Evolutionary conservation across 2,888 invertebrate species (phyloP).

Genomic region (Hecatera dysodea): DNA sequence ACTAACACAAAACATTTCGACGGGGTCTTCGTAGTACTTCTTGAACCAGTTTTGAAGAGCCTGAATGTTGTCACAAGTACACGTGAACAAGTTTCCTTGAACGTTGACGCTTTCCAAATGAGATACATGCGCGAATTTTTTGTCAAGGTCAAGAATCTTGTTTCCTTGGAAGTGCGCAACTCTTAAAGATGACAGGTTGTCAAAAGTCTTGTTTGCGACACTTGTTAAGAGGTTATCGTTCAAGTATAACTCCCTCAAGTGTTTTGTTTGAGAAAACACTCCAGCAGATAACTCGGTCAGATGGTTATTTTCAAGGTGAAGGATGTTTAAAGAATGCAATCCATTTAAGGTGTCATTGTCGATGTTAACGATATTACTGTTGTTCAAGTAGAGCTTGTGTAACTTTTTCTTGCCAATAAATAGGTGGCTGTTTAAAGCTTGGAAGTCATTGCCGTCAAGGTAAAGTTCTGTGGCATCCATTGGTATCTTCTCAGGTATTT

Average conservation of each 20-base stretch:
- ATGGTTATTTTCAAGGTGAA: constrained; percentile 95
- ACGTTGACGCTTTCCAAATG: constrained; percentile 92
- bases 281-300: constrained; percentile 93
- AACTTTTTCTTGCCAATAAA: constrained; percentile 96
- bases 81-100: constrained; percentile 95
- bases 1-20: constrained; percentile 92
- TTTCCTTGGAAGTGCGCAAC: constrained; percentile 94
- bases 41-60: constrained; percentile 93
- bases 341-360: constrained; percentile 96
- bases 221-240: constrained; percentile 94
- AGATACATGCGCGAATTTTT: constrained; percentile 91
- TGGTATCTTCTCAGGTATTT: constrained; percentile 94
- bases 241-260: constrained; percentile 94
- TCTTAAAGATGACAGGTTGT: constrained; percentile 93
- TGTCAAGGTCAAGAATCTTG: constrained; percentile 93
- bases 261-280: constrained; percentile 95
- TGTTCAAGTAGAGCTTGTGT: constrained; percentile 94
- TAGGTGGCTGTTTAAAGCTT: constrained; percentile 94
- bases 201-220: constrained; percentile 94
- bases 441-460: constrained; percentile 95
- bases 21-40: constrained; percentile 91
- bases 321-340: constrained; percentile 92
- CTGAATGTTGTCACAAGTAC: constrained; percentile 93
- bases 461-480: constrained; percentile 97
- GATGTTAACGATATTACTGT: constrained; percentile 93